Percentiles rank a stretch among this genome's conserved stretches.
phyloP scores from a whole-genome alignment of 2,797 vertebrate species.

The Sebastes hubbsi region DNA sequence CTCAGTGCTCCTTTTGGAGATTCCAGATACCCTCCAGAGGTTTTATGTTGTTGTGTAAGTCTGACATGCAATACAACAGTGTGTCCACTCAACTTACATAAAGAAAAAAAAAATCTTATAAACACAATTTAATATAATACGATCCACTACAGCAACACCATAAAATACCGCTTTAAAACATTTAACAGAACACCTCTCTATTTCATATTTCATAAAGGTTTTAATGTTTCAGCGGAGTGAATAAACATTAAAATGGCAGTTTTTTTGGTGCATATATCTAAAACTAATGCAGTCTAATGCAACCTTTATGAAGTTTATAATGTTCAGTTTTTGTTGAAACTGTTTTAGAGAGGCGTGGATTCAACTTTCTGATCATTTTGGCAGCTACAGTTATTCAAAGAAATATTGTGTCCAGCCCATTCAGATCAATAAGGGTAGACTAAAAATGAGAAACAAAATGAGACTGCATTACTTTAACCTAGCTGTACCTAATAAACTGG shows the following conservation, averaged over 20 bases:
- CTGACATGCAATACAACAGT: not conserved
- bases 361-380: not conserved
- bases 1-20: not conserved
- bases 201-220: not conserved
- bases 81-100: not conserved
- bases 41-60: not conserved
- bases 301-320: not conserved
- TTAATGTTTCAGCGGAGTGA: not conserved
- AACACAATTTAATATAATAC: not conserved
- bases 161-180: not conserved
- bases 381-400: not conserved
- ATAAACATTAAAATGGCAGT: not conserved
- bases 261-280: not conserved
- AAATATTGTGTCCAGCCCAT: not conserved
- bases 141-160: not conserved
- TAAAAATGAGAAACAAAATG: not conserved
- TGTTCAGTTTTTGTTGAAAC: not conserved
- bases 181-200: not conserved
- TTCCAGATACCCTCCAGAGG: not conserved
- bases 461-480: no score
- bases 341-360: not conserved
- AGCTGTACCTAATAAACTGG: not conserved
- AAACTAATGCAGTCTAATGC: not conserved
- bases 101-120: not conserved
- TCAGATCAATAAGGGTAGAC: not conserved